Conservation (phyloP, 2,888 invertebrate species). For the Stratiomys singularior region DNA sequence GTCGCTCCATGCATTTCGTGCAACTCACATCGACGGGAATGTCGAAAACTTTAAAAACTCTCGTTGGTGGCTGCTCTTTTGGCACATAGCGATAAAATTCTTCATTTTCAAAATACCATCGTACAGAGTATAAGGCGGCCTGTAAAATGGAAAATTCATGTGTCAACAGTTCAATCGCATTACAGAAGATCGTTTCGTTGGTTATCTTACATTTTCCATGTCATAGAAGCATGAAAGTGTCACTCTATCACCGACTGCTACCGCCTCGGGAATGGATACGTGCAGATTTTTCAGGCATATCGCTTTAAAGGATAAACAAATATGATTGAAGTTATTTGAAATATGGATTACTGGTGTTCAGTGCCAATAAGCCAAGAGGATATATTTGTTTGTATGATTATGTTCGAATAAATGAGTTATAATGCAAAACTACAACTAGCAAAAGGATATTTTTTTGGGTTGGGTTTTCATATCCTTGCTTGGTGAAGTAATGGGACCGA, state of each 20-base stretch:
- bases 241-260: slow-evolving; percentile 54
- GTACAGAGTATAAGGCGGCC: slow-evolving; percentile 66
- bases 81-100: slow-evolving; percentile 70
- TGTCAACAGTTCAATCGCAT: slow-evolving; percentile 20
- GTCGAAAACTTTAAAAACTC: slow-evolving; percentile 65
- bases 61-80: slow-evolving; percentile 66
- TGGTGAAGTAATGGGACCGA: too few relatives aligned
- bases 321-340: too few relatives aligned
- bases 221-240: slow-evolving; percentile 54
- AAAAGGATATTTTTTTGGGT: too few relatives aligned
- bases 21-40: slow-evolving; percentile 68
- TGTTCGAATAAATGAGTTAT: too few relatives aligned
- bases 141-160: slow-evolving; percentile 43
- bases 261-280: slow-evolving; percentile 54
- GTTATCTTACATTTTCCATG: slow-evolving; percentile 54
- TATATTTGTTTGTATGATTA: too few relatives aligned
- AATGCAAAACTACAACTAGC: too few relatives aligned
- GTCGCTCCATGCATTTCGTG: background rate
- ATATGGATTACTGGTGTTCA: too few relatives aligned
- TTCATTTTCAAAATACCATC: slow-evolving; percentile 68
- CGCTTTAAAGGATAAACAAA: slow-evolving; percentile 46
- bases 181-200: slow-evolving; percentile 25
- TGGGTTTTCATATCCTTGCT: too few relatives aligned
- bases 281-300: slow-evolving; percentile 54
- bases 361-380: too few relatives aligned